Evolutionary conservation across 2,888 invertebrate genomes (phyloP).

Genomic region (Rhingia campestris): DNA sequence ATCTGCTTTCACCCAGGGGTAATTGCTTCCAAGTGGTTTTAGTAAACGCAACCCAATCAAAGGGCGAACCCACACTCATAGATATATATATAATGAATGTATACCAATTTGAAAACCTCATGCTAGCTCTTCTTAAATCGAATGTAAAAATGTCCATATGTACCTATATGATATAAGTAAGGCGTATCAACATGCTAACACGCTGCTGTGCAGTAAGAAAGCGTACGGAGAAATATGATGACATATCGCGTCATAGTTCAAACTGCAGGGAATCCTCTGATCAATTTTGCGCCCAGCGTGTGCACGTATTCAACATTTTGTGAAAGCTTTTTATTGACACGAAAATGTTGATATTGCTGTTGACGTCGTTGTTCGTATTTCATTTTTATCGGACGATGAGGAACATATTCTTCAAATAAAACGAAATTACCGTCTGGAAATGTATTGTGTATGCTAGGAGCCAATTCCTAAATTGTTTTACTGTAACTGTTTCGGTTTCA

Average conservation of each 20-base stretch:
- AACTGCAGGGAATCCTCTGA: slow-evolving; percentile 83
- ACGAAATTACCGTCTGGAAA: no score
- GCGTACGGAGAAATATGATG: slow-evolving; percentile 81
- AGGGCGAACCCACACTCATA: neutral
- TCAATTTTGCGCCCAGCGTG: slow-evolving; percentile 83
- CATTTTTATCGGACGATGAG: slow-evolving; percentile 23
- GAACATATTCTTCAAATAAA: slow-evolving; percentile 13
- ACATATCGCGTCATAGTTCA: slow-evolving; percentile 83
- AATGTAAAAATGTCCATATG: slow-evolving; percentile 1
- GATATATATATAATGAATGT: neutral
- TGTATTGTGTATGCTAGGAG: no score
- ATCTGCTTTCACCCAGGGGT: slow-evolving; percentile 23
- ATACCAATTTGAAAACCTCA: slow-evolving; percentile 24
- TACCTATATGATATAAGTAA: slow-evolving; percentile 3
- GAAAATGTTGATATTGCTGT: slow-evolving; percentile 44
- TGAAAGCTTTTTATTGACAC: slow-evolving; percentile 56
- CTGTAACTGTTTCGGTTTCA: no score
- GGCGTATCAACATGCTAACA: slow-evolving; percentile 20
- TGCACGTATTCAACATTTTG: slow-evolving; percentile 72
- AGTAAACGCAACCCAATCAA: slow-evolving; percentile 25
- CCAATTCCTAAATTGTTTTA: no score
- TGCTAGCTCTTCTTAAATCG: slow-evolving; percentile 5
- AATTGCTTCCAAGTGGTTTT: slow-evolving; percentile 37
- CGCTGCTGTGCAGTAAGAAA: slow-evolving; percentile 45
- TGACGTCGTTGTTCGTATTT: slow-evolving; percentile 29